Percentiles rank a stretch among this genome's conserved stretches.
phyloP scores from a whole-genome alignment of 1,140 invertebrate genomes.

The Macrobrachium rosenbergii region DNA sequence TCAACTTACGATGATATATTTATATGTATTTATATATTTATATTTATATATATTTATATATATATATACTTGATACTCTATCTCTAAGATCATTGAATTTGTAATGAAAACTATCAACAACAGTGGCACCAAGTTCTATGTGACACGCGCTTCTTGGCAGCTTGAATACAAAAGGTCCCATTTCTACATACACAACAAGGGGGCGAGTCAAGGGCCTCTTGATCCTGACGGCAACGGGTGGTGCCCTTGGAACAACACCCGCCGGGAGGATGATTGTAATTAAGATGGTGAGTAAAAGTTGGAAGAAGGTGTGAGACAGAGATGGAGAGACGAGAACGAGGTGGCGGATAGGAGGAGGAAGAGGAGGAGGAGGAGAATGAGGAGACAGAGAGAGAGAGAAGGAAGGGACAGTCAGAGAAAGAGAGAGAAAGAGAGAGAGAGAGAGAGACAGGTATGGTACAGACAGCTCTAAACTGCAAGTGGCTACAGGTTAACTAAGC shows the following conservation, averaged over 20 bases:
- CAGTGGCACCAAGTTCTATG: constrained; percentile 44
- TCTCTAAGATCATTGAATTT: constrained; percentile 15
- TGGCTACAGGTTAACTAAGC: constrained; percentile 49
- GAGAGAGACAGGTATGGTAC: constrained; percentile 4
- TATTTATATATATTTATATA: constrained; percentile 9
- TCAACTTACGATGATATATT: constrained; percentile 28
- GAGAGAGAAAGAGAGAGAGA: constrained; percentile 26
- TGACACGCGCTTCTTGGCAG: constrained; percentile 39
- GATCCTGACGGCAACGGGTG: constrained; percentile 14
- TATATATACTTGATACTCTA: not conserved
- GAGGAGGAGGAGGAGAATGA: not conserved
- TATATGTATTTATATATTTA: constrained; percentile 9
- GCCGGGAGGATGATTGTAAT: not conserved
- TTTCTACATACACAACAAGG: constrained; percentile 46
- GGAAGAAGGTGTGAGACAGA: not conserved
- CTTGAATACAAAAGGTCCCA: constrained; percentile 41
- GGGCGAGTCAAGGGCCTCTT: constrained; percentile 36
- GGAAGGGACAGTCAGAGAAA: not conserved
- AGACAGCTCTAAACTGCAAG: constrained; percentile 30
- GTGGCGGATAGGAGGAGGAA: not conserved
- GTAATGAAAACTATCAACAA: constrained; percentile 38
- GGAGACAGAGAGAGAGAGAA: not conserved
- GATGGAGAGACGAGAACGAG: not conserved
- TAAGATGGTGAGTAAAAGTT: not conserved
- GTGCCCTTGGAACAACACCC: not conserved